Conservation (phyloP, 1,140 invertebrate genomes). For the Galendromus occidentalis region DNA sequence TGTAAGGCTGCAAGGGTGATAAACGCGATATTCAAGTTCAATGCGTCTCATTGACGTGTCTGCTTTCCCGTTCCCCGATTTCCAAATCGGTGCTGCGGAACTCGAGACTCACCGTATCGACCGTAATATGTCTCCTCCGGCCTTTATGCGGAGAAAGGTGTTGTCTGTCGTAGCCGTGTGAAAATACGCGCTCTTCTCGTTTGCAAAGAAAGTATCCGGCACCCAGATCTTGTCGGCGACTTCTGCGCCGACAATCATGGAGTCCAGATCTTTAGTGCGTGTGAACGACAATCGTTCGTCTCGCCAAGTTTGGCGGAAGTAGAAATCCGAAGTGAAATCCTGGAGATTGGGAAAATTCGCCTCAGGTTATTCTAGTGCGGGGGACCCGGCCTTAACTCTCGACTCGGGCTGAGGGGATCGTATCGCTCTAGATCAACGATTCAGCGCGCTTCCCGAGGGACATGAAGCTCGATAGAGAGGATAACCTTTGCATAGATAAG, state of each 20-base stretch:
- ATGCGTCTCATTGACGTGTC: too few species aligned
- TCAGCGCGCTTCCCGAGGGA: too few species aligned
- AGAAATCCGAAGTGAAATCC: conserved; percentile 40
- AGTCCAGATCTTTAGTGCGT: conserved; percentile 26
- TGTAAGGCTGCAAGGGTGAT: conserved; percentile 26
- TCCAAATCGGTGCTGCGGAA: too few species aligned
- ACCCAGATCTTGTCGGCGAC: conserved; percentile 35
- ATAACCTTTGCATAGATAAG: too few species aligned
- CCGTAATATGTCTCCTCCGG: conserved; percentile 30
- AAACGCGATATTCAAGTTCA: conserved; percentile 8
- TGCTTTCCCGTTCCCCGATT: too few species aligned
- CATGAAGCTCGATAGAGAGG: too few species aligned
- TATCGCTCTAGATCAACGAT: too few species aligned
- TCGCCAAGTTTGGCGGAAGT: conserved; percentile 36
- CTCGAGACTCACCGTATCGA: conserved; percentile 29
- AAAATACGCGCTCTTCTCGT: conserved; percentile 36
- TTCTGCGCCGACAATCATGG: conserved; percentile 33
- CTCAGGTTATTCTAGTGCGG: too few species aligned
- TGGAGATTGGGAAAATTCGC: too few species aligned
- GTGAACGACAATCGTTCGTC: conserved; percentile 34
- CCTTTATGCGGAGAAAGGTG: conserved; percentile 34
- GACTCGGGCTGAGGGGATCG: too few species aligned
- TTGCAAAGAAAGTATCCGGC: conserved; percentile 37
- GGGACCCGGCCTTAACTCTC: too few species aligned
- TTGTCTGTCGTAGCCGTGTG: conserved; percentile 35